A percentile compares a stretch with the other conserved stretches of the same genome.
phyloP scores from a whole-genome alignment of 2,888 invertebrate genomes.

The Calliopum simillimum region DNA sequence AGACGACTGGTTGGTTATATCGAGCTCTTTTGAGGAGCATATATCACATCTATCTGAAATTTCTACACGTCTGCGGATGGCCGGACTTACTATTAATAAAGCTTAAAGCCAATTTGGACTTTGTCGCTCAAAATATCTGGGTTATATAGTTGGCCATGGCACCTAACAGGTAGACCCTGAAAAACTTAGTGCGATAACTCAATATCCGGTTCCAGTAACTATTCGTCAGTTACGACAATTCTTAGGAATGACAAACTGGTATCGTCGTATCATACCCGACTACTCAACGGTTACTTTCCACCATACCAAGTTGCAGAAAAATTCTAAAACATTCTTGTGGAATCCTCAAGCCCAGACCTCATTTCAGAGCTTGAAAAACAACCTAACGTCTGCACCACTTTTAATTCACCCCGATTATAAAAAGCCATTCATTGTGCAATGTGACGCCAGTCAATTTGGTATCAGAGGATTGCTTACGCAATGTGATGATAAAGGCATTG shows the following conservation, averaged over 20 bases:
- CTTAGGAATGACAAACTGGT: slow-evolving; percentile 1
- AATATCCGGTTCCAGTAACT: background rate
- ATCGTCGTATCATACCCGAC: background rate
- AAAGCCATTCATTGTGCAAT: slow-evolving; percentile 29
- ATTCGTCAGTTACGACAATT: background rate
- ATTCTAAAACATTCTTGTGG: slow-evolving; percentile 12
- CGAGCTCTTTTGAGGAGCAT: background rate
- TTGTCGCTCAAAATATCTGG: no score
- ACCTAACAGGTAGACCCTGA: background rate
- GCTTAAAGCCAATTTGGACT: background rate
- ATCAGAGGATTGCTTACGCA: no score
- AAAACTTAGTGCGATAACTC: background rate
- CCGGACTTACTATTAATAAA: no score
- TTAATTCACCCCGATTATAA: slow-evolving; percentile 32
- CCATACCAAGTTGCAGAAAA: slow-evolving; percentile 9
- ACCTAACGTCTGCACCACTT: slow-evolving; percentile 30
- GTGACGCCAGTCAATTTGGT: slow-evolving; percentile 30
- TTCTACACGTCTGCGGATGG: background rate
- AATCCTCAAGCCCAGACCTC: background rate
- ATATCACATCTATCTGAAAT: background rate
- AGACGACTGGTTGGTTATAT: background rate
- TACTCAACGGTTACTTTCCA: background rate
- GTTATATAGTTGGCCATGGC: background rate
- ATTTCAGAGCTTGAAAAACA: slow-evolving; percentile 18
- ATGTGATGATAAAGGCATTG: no score